Evolutionary conservation across 2,797 vertebrate genomes (phyloP), one percentile per base, ranked within the genome.

Genomic region (Schizothorax lantsangensis): DNA sequence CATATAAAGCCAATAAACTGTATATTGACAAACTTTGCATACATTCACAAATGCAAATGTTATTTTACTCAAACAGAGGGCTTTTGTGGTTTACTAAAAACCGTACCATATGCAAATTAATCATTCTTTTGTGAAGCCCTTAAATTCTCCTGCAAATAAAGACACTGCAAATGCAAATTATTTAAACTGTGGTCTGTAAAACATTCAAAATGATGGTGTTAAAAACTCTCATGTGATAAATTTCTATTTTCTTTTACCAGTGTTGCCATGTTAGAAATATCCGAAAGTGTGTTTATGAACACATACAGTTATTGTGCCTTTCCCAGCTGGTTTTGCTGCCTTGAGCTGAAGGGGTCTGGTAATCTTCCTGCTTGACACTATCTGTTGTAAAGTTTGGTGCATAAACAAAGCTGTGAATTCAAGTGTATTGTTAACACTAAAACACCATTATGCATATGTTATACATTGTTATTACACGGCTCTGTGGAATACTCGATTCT

Each of bases 271-370:
- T 57, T 38, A 33, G 4, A 33, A 64, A 79, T 23, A 64, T 21
- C 33, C 52, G 10, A 4, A 45, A 23, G 7, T 12, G 43, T 69
- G 6, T 21, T 62, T 40, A n/a, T 54, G n/a, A 43, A 66, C 3
- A 88, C 89, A 92, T 93, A 99, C 97, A 17, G 89, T 98, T 87
- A 98, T 96, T 86, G 92, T 95, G 89, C 97, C 97, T 93, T 94
- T 97, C 49, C 97, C 98, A 23, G 98, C 97, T 91, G 96, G 97
- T 89, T 97, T 98, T 78, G 95, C 95, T 90, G 96, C 95, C 93
- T 98, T 98, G 92, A 99, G 45, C 91, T 98, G 96, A 93, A 99
- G 93, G 0, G 96, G 96, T n/a, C 95, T 93, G 83, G 95, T 97
- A 64, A 99, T 5, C 38, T 92, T 94, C 62, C 93, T 97, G 92